Evolutionary conservation across 2,113 vertebrate species (phyloP).

Genomic region (Anas platyrhynchos): DNA sequence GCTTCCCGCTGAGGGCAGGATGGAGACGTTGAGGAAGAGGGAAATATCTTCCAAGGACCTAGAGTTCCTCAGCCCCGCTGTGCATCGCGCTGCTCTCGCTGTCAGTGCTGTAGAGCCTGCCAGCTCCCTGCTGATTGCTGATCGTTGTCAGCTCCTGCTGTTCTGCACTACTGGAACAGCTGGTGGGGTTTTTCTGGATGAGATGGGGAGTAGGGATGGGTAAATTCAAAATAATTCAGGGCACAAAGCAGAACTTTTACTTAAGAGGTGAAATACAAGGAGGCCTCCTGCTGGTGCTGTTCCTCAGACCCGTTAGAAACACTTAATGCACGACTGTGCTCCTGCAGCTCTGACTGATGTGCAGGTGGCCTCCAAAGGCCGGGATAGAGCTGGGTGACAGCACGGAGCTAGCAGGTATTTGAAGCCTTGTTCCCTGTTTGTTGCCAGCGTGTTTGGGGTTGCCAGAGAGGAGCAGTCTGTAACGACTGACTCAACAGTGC

Average conservation of each 20-base stretch:
- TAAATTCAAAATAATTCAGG: background rate
- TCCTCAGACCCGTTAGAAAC: background rate
- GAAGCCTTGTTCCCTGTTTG: background rate
- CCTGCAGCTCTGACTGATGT: background rate
- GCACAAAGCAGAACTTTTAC: background rate
- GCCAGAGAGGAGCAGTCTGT: background rate
- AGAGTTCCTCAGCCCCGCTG: background rate
- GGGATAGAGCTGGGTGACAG: background rate
- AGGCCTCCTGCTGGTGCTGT: background rate
- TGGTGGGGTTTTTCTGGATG: background rate
- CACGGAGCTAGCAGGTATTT: background rate
- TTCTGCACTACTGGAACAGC: background rate
- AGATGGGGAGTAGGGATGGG: background rate
- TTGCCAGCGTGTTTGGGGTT: background rate
- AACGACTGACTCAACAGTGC: background rate
- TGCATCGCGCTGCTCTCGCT: fast-evolving
- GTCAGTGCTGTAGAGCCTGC: fast-evolving
- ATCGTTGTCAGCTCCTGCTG: fast-evolving
- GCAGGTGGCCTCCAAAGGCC: background rate
- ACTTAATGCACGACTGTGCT: background rate
- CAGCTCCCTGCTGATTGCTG: fast-evolving
- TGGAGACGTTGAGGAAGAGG: background rate
- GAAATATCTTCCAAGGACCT: fast-evolving
- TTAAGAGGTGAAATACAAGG: fast-evolving
- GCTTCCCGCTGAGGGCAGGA: background rate